These are phyloP conservation scores for Heliconius charithonia DNA, from an alignment of 2,888 invertebrate genomes.

Conservation along the genomic window DNA sequence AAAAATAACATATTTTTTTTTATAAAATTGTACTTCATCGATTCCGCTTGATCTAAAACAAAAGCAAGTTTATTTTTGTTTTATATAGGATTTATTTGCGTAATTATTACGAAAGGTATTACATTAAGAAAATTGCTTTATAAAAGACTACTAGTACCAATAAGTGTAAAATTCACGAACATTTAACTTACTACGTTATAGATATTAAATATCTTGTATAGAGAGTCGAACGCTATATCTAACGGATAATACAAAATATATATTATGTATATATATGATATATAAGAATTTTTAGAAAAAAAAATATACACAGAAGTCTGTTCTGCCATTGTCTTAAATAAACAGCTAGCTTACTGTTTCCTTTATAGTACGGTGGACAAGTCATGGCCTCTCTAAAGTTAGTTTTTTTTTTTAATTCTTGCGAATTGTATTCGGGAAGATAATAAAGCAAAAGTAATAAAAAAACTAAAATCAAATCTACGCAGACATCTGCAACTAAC, in stretches of 20 bases:
- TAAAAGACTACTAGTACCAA: constrained; percentile 69
- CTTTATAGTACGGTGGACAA: neutral
- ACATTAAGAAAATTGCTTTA: constrained; percentile 58
- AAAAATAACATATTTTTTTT: neutral
- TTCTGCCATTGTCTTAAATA: neutral
- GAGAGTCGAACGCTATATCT: constrained; percentile 43
- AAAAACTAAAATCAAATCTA: neutral
- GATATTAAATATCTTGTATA: constrained; percentile 51
- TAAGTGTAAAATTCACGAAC: constrained; percentile 59
- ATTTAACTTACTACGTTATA: constrained; percentile 49
- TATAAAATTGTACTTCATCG: neutral
- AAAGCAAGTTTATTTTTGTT: neutral
- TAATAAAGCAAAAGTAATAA: too few species aligned
- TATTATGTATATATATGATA: neutral
- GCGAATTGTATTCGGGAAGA: neutral
- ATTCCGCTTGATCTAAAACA: neutral
- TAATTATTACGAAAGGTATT: constrained; percentile 48
- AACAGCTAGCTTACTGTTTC: neutral
- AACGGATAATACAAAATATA: constrained; percentile 23
- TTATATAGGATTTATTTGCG: neutral
- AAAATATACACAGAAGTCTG: neutral
- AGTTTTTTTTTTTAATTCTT: neutral
- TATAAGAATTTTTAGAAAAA: constrained; percentile 9
- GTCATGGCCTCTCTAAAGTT: neutral
- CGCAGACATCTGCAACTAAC: neutral